phyloP scores from a whole-genome alignment of 2,797 vertebrate genomes.

The Rallus crepitans region DNA sequence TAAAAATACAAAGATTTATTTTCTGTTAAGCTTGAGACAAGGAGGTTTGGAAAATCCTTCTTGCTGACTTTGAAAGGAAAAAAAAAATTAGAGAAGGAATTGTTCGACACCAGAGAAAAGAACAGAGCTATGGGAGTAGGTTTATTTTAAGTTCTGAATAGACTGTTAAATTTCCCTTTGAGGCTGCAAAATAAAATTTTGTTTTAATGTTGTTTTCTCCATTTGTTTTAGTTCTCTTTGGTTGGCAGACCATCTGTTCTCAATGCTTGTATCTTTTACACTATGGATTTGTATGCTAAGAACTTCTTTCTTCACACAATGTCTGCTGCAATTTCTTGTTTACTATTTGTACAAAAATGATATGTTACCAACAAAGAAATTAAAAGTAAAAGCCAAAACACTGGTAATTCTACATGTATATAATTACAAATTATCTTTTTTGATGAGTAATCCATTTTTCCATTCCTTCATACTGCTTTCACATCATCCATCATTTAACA shows the following conservation, averaged over 20 bases:
- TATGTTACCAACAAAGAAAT: not conserved
- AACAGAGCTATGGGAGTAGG: not conserved
- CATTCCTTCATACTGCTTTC: not conserved
- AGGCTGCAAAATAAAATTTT: constrained; percentile 16
- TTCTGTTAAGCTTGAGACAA: not conserved
- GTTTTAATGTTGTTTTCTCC: constrained; percentile 11
- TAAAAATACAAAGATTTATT: not conserved
- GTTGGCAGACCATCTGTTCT: constrained; percentile 39
- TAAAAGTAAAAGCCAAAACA: no score
- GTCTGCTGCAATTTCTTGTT: constrained; percentile 6
- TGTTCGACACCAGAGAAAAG: not conserved
- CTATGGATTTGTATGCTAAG: not conserved
- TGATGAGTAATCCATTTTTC: not conserved
- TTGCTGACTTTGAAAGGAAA: not conserved
- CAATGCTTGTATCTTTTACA: not conserved
- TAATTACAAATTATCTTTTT: not conserved
- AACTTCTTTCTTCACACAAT: not conserved
- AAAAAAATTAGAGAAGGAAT: not conserved
- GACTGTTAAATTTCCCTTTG: not conserved
- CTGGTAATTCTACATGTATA: not conserved
- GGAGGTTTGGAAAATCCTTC: not conserved
- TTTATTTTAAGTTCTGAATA: constrained; percentile 14
- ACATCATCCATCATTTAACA: fast-evolving
- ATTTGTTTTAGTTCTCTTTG: constrained; percentile 2
- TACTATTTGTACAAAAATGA: not conserved